A percentile compares a stretch with the other conserved stretches of the same genome.
These are phyloP conservation scores for Acrobasis consociella DNA, from an alignment of 2,888 invertebrate species.

Conservation along the genomic window DNA sequence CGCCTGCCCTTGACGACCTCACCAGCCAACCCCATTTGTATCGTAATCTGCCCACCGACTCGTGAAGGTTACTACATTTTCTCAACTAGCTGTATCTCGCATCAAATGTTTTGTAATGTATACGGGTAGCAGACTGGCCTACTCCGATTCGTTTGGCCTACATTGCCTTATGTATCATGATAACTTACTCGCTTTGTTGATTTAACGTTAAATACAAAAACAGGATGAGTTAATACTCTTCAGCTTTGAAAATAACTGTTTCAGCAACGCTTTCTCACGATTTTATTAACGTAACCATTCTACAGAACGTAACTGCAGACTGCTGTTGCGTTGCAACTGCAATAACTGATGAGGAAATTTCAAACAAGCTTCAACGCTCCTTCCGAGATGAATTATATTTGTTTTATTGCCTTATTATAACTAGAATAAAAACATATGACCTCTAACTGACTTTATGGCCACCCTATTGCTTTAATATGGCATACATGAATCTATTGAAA, in stretches of 20 bases:
- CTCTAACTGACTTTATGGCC: not conserved
- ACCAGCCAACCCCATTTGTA: constrained; percentile 42
- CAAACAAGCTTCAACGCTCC: constrained; percentile 4
- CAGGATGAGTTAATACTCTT: constrained; percentile 6
- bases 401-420: not conserved
- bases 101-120: constrained; percentile 36
- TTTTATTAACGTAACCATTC: constrained; percentile 11
- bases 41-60: constrained; percentile 43
- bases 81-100: constrained; percentile 23
- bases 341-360: constrained; percentile 18
- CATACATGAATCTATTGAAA: not conserved
- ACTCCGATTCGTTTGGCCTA: constrained; percentile 54
- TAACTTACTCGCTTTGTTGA: constrained; percentile 18
- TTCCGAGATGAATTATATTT: not conserved
- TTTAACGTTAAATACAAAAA: constrained; percentile 1
- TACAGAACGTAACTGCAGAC: not conserved
- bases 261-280: constrained; percentile 14
- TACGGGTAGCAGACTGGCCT: constrained; percentile 38
- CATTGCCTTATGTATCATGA: constrained; percentile 34
- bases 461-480: not conserved
- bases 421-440: not conserved
- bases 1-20: constrained; percentile 46
- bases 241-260: constrained; percentile 11
- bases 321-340: constrained; percentile 12
- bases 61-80: constrained; percentile 42